Conservation (phyloP, 2,113 vertebrate species). For the Dasyornis broadbenti region DNA sequence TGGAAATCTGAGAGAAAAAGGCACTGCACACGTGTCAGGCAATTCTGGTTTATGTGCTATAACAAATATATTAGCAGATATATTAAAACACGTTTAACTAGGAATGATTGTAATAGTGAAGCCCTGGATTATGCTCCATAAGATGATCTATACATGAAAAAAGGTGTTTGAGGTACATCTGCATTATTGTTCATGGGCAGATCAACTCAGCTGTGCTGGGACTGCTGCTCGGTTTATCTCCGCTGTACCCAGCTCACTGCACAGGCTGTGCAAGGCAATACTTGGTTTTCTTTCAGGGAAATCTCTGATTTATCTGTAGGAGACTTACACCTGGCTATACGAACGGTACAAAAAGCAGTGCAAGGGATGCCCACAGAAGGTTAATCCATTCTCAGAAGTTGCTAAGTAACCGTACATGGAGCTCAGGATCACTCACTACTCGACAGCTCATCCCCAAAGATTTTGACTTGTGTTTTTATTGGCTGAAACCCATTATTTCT, state of each 20-base stretch:
- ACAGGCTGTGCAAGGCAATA: rapidly evolving
- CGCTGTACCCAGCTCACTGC: not conserved
- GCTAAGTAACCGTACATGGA: slow-evolving; percentile 38
- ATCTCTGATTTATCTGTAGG: not conserved
- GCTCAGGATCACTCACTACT: slow-evolving; percentile 24
- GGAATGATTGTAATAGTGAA: not conserved
- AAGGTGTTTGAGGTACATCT: not conserved
- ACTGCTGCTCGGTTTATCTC: not conserved
- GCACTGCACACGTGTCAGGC: not conserved
- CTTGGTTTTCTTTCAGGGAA: not conserved
- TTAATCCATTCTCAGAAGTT: slow-evolving; percentile 45
- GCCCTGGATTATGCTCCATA: not conserved
- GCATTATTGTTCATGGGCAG: not conserved
- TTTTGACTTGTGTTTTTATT: not conserved
- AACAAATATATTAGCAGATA: not conserved
- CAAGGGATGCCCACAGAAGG: not conserved
- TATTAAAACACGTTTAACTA: not conserved
- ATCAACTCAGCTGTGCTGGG: not conserved
- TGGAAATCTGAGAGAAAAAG: not conserved
- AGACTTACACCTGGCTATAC: not conserved
- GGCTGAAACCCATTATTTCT: not conserved
- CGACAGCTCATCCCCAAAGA: not conserved
- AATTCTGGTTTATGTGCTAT: not conserved
- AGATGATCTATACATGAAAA: not conserved
- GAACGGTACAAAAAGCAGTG: not conserved